Percentiles rank a stretch among this genome's conserved stretches.
phyloP scores from a whole-genome alignment of 23 tunicate species.

The Clavelina lepadiformis region DNA sequence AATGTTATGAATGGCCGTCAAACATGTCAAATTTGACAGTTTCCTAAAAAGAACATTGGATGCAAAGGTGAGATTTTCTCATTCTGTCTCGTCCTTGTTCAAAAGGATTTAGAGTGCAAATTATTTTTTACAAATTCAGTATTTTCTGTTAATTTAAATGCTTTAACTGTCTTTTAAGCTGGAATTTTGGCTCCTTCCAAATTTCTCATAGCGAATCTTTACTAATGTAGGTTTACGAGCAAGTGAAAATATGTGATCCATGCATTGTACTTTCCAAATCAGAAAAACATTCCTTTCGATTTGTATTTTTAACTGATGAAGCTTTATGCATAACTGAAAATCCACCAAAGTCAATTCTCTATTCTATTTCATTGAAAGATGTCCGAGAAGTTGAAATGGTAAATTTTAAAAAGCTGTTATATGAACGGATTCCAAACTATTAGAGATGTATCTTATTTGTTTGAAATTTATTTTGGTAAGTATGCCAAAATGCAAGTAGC shows the following conservation, averaged over 20 bases:
- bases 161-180: too few relatives aligned
- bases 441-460: too few relatives aligned
- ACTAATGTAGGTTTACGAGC: conserved; percentile 30
- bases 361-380: conserved; percentile 21
- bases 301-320: conserved; percentile 38
- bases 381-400: conserved; percentile 33
- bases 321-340: conserved; percentile 61
- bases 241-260: conserved; percentile 60
- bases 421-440: too few relatives aligned
- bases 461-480: too few relatives aligned
- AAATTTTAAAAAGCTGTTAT: background rate
- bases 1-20: conserved; percentile 54
- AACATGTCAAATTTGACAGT: conserved; percentile 70
- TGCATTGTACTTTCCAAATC: conserved; percentile 42
- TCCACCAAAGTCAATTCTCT: conserved; percentile 74
- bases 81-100: background rate
- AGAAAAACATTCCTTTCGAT: conserved; percentile 63
- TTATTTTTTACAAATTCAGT: too few relatives aligned
- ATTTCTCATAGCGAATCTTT: background rate
- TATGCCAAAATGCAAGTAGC: too few relatives aligned
- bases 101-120: too few relatives aligned
- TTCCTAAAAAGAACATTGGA: conserved; percentile 57
- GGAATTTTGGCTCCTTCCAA: too few relatives aligned
- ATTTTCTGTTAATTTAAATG: too few relatives aligned
- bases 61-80: conserved; percentile 21